Base-by-base conservation (phyloP, 2,888 invertebrate species). In the Mamestra brassicae region DNA sequence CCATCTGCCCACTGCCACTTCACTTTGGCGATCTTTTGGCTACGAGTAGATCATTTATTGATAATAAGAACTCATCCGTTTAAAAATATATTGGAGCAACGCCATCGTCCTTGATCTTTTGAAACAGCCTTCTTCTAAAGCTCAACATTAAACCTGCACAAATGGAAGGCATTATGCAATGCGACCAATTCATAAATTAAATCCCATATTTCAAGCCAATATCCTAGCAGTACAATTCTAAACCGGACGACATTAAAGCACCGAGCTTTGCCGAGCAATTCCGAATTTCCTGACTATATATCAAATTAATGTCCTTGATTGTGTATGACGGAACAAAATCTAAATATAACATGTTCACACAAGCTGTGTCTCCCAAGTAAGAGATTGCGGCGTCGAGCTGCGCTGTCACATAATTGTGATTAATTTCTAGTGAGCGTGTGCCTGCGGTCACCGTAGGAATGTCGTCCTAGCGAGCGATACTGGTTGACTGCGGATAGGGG, bases 321-420 rank as follows among this genome's bases (percentile, higher is more conserved):
- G 72, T 77, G 74, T 78, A 76, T 87, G 86, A 87, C 87, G 79
- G 87, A 87, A 83, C 79, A 42, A 79, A 79, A 64, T 87, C 73
- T 85, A 81, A 87, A 74, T 85, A 69, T 82, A 86, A 78, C 82
- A 85, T 86, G 84, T 88, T 87, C 87, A 87, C 86, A 86, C 88
- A 86, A 87, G 88, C 84, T 86, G 81, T 89, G 90, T 86, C 86
- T 88, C 86, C 76, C 80, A 85, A 89, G 88, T 88, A 86, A 88
- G 87, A 88, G 89, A 85, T 86, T 87, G 90, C 90, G 84, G 88
- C 89, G 88, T 86, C 78, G 88, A 90, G 89, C 87, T 86, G 85
- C 77, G 90, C 92, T 95, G 96, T 96, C 95, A 93, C 93, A 94
- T 95, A 94, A 96, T 96, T 96, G 95, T 95, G 95, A 96, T 96